Base-by-base conservation (phyloP, 2,113 vertebrate species). In the Centrocercus urophasianus region DNA sequence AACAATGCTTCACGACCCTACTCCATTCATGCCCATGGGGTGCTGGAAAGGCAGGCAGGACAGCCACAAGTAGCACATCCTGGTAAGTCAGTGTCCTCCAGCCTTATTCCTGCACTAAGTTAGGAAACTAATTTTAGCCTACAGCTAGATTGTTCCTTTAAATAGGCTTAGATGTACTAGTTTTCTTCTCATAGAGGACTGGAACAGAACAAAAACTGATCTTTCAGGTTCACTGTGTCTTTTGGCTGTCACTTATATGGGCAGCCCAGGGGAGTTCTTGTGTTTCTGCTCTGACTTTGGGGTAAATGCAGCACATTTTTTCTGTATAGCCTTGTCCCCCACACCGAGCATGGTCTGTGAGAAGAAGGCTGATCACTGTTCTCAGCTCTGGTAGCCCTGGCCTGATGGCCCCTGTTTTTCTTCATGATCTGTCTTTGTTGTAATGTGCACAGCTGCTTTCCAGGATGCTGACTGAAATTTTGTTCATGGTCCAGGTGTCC, bases 1-100 rank as follows among this genome's bases (percentile, higher is more conserved):
- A 98, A 98, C 91, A 98, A 97, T 0, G 98, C 98, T 36, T 97
- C 94, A 0, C 96, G 97, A 2, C 96, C 98, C 34, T 98, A 98
- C 76, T 98, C 98, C 19, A 11, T 98, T 22, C 98, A 97, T 22
- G 98, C 98, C 0, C 97, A 98, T 0, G 98, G 98, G 43, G 97
- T 98, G 42, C 66, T 98, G 92, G 98, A 98, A 83, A 93, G 89
- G 71, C 86, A 42, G 30, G 4, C 32, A 1, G 92, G 74, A 3
- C 89, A 67, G 64, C 93, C 80, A 0, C 89, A 86, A 5, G 85
- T 91, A 22, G 97, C 98, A 64, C 84, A 93, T 32, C 97, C 98
- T 25, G 98, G 98, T 98, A 70, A 96, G 98, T 95, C 50, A 32
- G 25, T 14, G 10, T 32, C 50, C 48, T 36, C 48, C 30, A 28